Evolutionary conservation across 2,113 vertebrate species (phyloP).

Genomic region (Turnix velox): DNA sequence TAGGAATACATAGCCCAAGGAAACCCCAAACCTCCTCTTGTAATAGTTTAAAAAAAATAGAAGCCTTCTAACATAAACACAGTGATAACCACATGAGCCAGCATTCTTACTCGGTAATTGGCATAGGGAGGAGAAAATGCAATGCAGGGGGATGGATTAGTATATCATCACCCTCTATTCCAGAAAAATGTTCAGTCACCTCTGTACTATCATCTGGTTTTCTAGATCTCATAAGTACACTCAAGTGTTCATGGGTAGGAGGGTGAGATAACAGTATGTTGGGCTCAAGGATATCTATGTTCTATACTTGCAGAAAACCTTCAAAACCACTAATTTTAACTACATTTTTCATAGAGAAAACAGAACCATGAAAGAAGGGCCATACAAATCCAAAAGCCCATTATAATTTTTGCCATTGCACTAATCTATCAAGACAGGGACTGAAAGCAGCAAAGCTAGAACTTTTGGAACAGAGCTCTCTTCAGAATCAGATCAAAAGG

Average conservation of each 20-base stretch:
- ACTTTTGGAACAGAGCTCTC: not conserved
- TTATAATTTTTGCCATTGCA: not conserved
- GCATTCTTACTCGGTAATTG: not conserved
- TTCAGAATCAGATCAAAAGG: not conserved
- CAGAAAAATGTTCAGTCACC: not conserved
- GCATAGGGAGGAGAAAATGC: not conserved
- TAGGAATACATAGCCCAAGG: not conserved
- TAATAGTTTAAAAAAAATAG: not conserved
- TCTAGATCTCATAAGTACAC: not conserved
- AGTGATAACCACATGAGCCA: not conserved
- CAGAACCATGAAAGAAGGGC: not conserved
- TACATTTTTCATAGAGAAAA: not conserved
- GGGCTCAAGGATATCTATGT: not conserved
- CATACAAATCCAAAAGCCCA: not conserved
- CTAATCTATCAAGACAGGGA: not conserved
- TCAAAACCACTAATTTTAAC: not conserved
- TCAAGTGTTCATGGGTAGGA: not conserved
- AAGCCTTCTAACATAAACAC: not conserved
- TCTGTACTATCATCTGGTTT: not conserved
- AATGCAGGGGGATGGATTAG: not conserved
- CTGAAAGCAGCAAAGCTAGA: not conserved
- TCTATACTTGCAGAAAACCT: not conserved
- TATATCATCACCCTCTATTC: accelerated
- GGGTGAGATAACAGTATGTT: not conserved
- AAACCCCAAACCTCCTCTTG: not conserved